Evolutionary conservation across 2,888 invertebrate genomes (phyloP).

Genomic region (Orchestes rusci): DNA sequence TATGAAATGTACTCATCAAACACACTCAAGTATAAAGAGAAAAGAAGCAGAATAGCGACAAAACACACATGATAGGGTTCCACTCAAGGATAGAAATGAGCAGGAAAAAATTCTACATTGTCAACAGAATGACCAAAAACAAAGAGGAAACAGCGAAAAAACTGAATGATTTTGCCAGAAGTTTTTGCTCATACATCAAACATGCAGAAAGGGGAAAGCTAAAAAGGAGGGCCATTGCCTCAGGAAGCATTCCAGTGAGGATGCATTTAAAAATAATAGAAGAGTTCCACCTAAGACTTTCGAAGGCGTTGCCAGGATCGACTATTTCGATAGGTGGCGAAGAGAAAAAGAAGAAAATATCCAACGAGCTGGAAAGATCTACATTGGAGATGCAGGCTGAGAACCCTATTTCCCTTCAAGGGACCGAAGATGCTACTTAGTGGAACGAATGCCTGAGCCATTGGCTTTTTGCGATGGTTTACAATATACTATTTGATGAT

Average conservation of each 20-base stretch:
- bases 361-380: neutral
- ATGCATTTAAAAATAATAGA: neutral
- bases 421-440: slow-evolving; percentile 34
- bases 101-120: too few relatives aligned
- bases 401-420: slow-evolving; percentile 20
- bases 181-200: too few relatives aligned
- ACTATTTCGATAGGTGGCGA: neutral
- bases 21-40: too few relatives aligned
- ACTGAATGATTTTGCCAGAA: too few relatives aligned
- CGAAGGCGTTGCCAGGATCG: neutral
- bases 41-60: too few relatives aligned
- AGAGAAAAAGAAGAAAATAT: neutral
- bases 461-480: too few relatives aligned
- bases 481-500: too few relatives aligned
- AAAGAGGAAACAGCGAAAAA: too few relatives aligned
- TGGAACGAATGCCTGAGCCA: slow-evolving; percentile 37
- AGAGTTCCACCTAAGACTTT: neutral
- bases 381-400: neutral
- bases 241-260: neutral
- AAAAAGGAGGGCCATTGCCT: neutral
- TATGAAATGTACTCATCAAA: too few relatives aligned
- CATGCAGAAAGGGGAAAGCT: neutral
- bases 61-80: too few relatives aligned
- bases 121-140: too few relatives aligned
- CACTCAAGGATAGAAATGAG: too few relatives aligned